A percentile compares a stretch with the other conserved stretches of the same genome.
Evolutionary conservation across 2,113 vertebrate genomes (phyloP).

Genomic region (Protomyctophum bolini): DNA sequence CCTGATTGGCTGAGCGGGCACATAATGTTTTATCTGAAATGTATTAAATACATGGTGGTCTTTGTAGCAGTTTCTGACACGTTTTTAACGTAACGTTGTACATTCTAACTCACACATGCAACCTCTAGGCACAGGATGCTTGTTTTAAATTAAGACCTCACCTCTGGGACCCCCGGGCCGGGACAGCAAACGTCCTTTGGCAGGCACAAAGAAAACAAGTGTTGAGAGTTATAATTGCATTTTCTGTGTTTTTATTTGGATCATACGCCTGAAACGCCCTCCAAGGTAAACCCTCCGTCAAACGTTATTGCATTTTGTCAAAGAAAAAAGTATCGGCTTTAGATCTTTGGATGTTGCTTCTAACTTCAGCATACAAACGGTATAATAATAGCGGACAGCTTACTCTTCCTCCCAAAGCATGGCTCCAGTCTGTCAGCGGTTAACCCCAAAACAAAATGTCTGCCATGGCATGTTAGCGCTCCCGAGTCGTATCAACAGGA

Average conservation of each 20-base stretch:
- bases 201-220: background rate
- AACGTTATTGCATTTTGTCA: background rate
- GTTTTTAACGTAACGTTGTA: no score
- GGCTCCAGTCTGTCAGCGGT: background rate
- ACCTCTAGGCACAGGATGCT: no score
- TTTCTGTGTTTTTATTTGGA: no score
- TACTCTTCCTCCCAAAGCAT: background rate
- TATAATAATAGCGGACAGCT: background rate
- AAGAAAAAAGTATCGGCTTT: background rate
- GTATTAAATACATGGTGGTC: no score
- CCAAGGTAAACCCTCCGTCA: no score
- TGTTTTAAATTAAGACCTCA: slow-evolving; percentile 11
- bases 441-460: slow-evolving; percentile 1
- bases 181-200: slow-evolving; percentile 8
- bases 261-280: no score
- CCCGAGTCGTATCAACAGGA: background rate
- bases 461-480: background rate
- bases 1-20: no score
- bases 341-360: background rate
- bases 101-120: no score
- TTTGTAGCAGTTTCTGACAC: no score
- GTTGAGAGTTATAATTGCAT: background rate
- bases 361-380: background rate
- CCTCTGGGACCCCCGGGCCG: slow-evolving; percentile 24
- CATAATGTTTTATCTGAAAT: no score